Evolutionary conservation across 2,113 vertebrate species (phyloP).

Genomic region (Pseudolaguvia tuberculata): DNA sequence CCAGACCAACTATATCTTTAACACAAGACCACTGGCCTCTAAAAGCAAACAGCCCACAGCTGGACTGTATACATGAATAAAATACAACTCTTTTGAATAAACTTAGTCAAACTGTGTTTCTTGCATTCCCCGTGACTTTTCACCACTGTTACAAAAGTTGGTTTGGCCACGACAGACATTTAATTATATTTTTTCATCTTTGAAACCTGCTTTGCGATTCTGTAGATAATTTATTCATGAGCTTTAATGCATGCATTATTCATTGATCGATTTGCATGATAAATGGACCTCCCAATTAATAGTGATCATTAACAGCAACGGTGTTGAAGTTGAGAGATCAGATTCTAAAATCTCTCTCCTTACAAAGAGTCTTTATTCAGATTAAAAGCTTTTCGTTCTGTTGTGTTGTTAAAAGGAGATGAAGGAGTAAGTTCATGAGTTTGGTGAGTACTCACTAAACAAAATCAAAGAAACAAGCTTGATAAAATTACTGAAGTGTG

Average conservation of each 20-base stretch:
- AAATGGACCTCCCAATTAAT: conserved; percentile 53
- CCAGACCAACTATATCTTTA: no score
- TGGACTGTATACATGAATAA: neutral
- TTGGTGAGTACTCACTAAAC: neutral
- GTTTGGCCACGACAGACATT: conserved; percentile 51
- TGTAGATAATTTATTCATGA: conserved; percentile 54
- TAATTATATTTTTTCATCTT: conserved; percentile 51
- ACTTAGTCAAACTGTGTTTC: conserved; percentile 4
- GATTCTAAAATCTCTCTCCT: conserved; percentile 37
- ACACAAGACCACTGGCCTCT: no score
- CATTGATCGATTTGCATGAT: conserved; percentile 51
- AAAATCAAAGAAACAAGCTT: neutral
- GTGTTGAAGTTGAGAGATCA: conserved; percentile 41
- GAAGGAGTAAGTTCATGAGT: neutral
- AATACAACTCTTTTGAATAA: neutral
- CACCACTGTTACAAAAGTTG: conserved; percentile 34
- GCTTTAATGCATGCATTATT: conserved; percentile 51
- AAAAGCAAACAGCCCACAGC: no score
- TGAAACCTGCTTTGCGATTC: conserved; percentile 50
- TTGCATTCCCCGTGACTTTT: neutral
- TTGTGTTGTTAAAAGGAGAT: neutral
- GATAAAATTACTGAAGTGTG: neutral
- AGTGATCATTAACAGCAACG: conserved; percentile 48
- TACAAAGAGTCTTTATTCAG: conserved; percentile 13
- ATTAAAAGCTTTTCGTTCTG: conserved; percentile 2